Conservation (phyloP, 1,140 invertebrate genomes). For the Anoplolepis gracilipes region DNA sequence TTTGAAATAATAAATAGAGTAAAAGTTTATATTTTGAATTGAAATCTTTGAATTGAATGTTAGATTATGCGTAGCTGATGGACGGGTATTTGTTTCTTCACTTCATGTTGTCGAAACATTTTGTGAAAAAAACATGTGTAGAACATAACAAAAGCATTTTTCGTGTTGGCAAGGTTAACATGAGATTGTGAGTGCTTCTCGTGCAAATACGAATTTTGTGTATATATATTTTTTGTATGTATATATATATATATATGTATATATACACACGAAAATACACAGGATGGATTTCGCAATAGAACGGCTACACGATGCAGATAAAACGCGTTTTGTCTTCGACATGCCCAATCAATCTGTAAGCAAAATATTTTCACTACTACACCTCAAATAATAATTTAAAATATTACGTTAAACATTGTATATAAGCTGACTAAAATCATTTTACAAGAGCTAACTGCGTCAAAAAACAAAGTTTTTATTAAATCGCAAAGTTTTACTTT, state of each 20-base stretch:
- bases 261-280: no score
- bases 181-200: not conserved
- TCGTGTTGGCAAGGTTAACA: not conserved
- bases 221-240: not conserved
- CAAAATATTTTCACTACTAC: not conserved
- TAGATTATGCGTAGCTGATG: no score
- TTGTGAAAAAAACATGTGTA: not conserved
- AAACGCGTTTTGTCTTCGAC: not conserved
- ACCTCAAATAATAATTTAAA: no score
- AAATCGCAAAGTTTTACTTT: no score
- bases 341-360: not conserved
- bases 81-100: not conserved
- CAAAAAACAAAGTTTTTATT: no score
- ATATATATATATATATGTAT: no score
- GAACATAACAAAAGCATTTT: no score
- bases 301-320: not conserved
- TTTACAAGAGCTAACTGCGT: no score
- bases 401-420: no score
- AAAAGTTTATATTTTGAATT: no score
- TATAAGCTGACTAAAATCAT: not conserved
- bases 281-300: not conserved
- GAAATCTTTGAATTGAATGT: no score
- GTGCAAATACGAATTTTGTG: not conserved
- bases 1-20: no score
- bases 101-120: not conserved